phyloP scores from a whole-genome alignment of 1,140 invertebrate species.

The Platorchestia sp. region DNA sequence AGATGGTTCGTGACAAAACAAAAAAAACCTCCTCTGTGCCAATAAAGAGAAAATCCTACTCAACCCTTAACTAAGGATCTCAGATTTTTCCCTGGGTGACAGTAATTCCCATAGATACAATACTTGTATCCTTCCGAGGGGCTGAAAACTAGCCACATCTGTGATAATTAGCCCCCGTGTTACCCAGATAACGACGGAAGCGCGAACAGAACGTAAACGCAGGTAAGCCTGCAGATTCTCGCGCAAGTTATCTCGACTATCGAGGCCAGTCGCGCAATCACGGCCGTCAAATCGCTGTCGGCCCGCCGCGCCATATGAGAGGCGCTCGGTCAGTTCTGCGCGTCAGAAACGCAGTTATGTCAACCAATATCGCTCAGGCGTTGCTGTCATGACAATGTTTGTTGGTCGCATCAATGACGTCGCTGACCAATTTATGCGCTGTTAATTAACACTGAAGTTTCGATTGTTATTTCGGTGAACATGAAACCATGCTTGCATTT shows the following conservation, averaged over 20 bases:
- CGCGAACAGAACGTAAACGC: not conserved
- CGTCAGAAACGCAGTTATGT: not conserved
- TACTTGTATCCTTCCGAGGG: too few species aligned
- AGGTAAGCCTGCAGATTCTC: not conserved
- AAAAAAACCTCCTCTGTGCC: too few species aligned
- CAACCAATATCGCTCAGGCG: not conserved
- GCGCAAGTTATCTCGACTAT: not conserved
- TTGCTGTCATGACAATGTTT: not conserved
- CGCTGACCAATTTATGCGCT: not conserved
- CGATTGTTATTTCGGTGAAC: too few species aligned
- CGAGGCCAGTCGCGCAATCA: not conserved
- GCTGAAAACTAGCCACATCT: not conserved
- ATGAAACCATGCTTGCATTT: too few species aligned
- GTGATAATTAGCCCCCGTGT: not conserved
- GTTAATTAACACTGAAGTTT: not conserved
- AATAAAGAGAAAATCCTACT: too few species aligned
- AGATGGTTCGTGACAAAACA: too few species aligned
- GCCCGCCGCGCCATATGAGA: not conserved
- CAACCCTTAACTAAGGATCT: too few species aligned
- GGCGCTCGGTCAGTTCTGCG: not conserved
- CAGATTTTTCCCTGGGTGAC: too few species aligned
- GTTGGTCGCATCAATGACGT: not conserved
- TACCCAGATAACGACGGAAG: not conserved
- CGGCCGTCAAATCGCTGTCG: not conserved
- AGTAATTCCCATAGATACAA: too few species aligned